Percentiles rank a stretch among this genome's conserved stretches.
Evolutionary conservation across 2,113 vertebrate genomes (phyloP).

Genomic region (Notothenia rossii): DNA sequence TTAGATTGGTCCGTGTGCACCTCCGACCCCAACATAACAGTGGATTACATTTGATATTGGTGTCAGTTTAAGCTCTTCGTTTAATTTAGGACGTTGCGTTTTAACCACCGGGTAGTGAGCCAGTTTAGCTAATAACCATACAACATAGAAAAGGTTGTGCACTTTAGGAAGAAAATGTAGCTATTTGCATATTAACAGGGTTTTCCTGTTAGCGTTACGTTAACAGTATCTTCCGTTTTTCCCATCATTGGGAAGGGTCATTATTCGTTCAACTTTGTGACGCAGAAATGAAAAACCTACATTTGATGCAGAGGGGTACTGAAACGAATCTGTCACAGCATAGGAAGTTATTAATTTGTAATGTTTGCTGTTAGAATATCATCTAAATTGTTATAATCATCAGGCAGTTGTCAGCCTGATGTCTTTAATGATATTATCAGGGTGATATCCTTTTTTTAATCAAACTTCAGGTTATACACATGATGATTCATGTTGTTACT

Average conservation of each 20-base stretch:
- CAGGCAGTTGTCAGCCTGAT: constrained; percentile 3
- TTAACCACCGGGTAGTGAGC: constrained; percentile 2
- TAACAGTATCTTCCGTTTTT: constrained; percentile 34
- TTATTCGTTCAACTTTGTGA: constrained; percentile 17
- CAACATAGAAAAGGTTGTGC: constrained; percentile 4
- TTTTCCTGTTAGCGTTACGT: constrained; percentile 24
- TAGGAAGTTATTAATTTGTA: constrained; percentile 6
- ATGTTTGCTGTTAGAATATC: constrained; percentile 7
- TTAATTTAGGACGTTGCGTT: constrained; percentile 17
- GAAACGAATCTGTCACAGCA: neutral
- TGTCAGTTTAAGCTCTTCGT: constrained; percentile 47
- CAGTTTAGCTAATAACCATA: constrained; percentile 6
- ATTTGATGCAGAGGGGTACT: neutral
- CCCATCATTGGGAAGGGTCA: neutral
- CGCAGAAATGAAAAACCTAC: neutral
- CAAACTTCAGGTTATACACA: neutral
- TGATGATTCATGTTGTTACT: neutral
- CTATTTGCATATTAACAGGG: constrained; percentile 42
- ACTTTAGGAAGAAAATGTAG: neutral
- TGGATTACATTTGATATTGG: constrained; percentile 45
- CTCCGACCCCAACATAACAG: constrained; percentile 52
- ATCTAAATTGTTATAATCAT: neutral
- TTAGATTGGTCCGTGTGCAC: constrained; percentile 32
- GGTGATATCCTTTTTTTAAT: neutral
- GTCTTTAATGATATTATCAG: neutral